Base-by-base conservation (phyloP, 2,113 vertebrate species). In the Setophaga kirtlandii region DNA sequence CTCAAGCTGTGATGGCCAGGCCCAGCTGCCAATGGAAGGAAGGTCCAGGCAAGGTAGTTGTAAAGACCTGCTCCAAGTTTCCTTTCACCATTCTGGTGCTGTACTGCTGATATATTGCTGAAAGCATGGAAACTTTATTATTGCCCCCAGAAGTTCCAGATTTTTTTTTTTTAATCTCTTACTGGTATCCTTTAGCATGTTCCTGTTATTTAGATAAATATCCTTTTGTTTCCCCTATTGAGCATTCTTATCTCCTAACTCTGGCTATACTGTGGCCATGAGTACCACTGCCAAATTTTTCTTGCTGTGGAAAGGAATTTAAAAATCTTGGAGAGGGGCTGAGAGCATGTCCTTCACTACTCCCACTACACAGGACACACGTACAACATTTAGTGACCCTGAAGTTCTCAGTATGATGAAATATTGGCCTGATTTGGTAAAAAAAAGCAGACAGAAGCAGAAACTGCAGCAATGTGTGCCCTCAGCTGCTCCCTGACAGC, bases 121-220 rank as follows among this genome's bases (percentile, higher is more conserved):
- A 83, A 88, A 75, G 80, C 73, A 93, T 16, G 92, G 91, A 93
- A 95, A 94, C 69, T 73, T 92, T 87, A 44, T 73, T 87, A 91
- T 62, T 90, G 64, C 58, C 94, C 86, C 90, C 95, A 92, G 79
- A 95, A 92, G 86, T 19, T 31, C 9, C 39, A 88, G 41, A 8
- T 52, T 15, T 71, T 69, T 95, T 76, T 76, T 94, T 20, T 56
- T 85, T 90, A 73, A 86, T 88, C 56, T 60, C 27, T 91, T 64
- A 41, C 49, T 87, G 41, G 22, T 93, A 60, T 83, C 53, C 60
- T 81, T 88, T 19, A 86, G 76, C 37, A 39, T 52, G 80, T 83
- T 81, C 68, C 73, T 78, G 52, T 82, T 93, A 87, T 93, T 93
- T 83, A 50, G 71, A 74, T 62, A 90, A 87, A 96, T 89, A 90